Evolutionary conservation across 2,113 vertebrate species (phyloP), one percentile per base, ranked within the genome.

Genomic region (Agelaius phoeniceus): DNA sequence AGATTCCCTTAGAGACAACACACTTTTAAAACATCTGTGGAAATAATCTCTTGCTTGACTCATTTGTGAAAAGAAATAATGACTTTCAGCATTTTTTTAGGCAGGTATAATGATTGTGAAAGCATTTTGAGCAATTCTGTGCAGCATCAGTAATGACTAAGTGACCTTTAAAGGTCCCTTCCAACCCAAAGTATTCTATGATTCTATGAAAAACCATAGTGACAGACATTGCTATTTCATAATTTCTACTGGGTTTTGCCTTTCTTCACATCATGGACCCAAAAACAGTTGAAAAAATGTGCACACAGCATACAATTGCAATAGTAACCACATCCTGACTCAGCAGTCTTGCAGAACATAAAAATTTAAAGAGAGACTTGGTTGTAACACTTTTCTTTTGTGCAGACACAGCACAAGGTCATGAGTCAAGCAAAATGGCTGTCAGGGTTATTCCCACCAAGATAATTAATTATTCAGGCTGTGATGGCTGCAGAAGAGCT

Each of bases 51-150:
- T 91, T 78, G 49, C 37, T 87, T 85, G 48, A 69, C 58, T 90
- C 92, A 65, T 92, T 96, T 90, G 62, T 89, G 84, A 68, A 62
- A 67, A 95, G 24, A 88, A 96, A 83, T 93, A 93, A 86, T 90
- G 93, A 89, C 88, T 88, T 97, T 95, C 88, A 93, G 19, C 58
- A 87, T 41, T 67, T 91, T 96, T 91, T 96, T 87, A 76, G 68
- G 41, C 75, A 95, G 69, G 30, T 35, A 62, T 31, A 93, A 86
- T 49, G 69, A 90, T 61, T 73, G 33, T 48, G 22, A 43, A 91
- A 89, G 78, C 6, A 80, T 51, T 52, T 52, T 21, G 28, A 81
- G 28, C 11, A 89, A 57, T 93, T 74, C 35, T 73, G 5, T 81
- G 22, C 28, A 78, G 24, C 20, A 62, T 10, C 52, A 65, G n/a